phyloP scores from a whole-genome alignment of 2,797 vertebrate genomes.

The Neosilurus mollespiculum region DNA sequence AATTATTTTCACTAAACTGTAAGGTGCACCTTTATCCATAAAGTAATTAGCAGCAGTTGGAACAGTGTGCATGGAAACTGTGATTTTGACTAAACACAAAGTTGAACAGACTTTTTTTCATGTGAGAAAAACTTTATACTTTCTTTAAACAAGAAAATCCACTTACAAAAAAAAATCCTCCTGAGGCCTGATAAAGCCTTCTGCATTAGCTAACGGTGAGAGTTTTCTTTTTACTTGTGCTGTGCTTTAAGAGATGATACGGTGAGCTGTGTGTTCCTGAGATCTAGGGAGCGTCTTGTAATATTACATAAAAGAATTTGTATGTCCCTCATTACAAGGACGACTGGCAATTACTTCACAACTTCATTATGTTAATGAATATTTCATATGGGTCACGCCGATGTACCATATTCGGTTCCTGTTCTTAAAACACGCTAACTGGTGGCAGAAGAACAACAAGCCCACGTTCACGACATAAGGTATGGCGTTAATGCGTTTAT shows the following conservation, averaged over 20 bases:
- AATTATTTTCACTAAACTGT: slow-evolving; percentile 72
- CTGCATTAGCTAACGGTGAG: not conserved
- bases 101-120: not conserved
- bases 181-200: not conserved
- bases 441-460: not conserved
- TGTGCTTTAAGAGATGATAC: slow-evolving; percentile 4
- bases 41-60: slow-evolving; percentile 63
- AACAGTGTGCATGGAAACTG: not conserved
- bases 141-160: not conserved
- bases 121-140: not conserved
- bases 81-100: not conserved
- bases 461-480: too few relatives aligned
- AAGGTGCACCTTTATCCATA: slow-evolving; percentile 68
- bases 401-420: not conserved
- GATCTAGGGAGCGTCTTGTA: not conserved
- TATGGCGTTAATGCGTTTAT: not conserved
- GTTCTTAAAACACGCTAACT: not conserved
- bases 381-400: not conserved
- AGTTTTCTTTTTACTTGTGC: not conserved
- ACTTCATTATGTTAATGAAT: slow-evolving; percentile 5
- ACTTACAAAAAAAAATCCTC: not conserved
- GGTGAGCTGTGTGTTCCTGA: not conserved
- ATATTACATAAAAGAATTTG: not conserved
- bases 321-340: slow-evolving; percentile 1
- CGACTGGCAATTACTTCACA: not conserved